Evolutionary conservation across 2,113 vertebrate species (phyloP), one percentile per base, ranked within the genome.

Genomic region (Rana temporaria): DNA sequence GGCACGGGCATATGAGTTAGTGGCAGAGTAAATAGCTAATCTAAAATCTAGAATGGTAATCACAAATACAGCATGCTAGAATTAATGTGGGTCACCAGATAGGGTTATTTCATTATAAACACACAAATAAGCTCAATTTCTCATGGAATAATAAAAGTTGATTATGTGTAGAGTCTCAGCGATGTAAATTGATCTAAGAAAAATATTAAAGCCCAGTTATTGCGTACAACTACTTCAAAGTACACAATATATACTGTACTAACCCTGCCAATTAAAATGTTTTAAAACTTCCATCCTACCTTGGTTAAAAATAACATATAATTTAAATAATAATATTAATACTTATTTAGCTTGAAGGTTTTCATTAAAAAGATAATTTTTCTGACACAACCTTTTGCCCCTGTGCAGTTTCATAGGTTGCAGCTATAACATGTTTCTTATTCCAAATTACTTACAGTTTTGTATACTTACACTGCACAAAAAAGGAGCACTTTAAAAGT

Each of bases 1-100:
- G 72, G 80, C 80, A 67, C 32, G 52, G 63, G 30, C 22, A 68
- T 68, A 48, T 60, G 62, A 83, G 32, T 75, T 82, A 59, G 72
- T 83, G 63, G 71, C 53, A 68, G 34, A 83, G 53, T 60, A 83
- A 83, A 83, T 83, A 83, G 81, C 81, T 76, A 75, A 76, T 83
- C 81, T 83, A 76, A 83, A 83, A 83, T 76, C 81, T 76, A 83
- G 81, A 83, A 83, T 83, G 56, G 81, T 83, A 76, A 83, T 83
- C 63, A 83, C 32, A 83, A 83, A 68, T 83, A 32, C 64, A 67
- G 72, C 71, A 76, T 26, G 38, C 72, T 75, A 59, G 64, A 67
- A 76, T 48, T 75, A 76, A 76, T 83, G 72, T 67, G 72, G 81
- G 81, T 83, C 72, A 68, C 22, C 32, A 12, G 56, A 66, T 52